These are phyloP conservation scores for Peucedramus taeniatus DNA, from an alignment of 2,113 vertebrate genomes.

Conservation along the genomic window DNA sequence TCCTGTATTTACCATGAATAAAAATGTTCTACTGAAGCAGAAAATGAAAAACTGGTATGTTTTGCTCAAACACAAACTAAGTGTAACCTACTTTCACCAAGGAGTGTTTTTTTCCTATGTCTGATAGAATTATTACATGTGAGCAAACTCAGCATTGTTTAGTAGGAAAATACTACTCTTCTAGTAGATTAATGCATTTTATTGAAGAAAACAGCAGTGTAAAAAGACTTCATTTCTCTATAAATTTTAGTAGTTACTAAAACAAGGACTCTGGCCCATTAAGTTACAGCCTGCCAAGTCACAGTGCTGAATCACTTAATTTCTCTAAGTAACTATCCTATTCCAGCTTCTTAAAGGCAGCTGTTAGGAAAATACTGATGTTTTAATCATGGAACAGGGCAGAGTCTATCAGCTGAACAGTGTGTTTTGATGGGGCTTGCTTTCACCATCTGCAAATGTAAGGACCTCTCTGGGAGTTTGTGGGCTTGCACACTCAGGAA, in stretches of 20 bases:
- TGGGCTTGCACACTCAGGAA: not conserved
- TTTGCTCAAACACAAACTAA: not conserved
- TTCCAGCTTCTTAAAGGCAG: slow-evolving; percentile 28
- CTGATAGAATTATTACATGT: not conserved
- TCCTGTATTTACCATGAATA: not conserved
- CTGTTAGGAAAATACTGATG: not conserved
- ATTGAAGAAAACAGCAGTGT: slow-evolving; percentile 46
- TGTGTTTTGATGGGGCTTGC: not conserved
- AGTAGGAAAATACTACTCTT: slow-evolving; percentile 3
- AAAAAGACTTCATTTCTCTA: slow-evolving; percentile 53
- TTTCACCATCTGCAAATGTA: not conserved
- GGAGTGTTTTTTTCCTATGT: not conserved
- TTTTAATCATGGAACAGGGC: slow-evolving; percentile 10
- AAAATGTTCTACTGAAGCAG: not conserved
- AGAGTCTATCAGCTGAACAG: not conserved
- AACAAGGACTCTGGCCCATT: slow-evolving; percentile 44
- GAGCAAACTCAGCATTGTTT: not conserved
- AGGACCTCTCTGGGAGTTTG: not conserved
- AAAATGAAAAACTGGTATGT: not conserved
- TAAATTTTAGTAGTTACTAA: slow-evolving; percentile 63
- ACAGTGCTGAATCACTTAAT: slow-evolving; percentile 49
- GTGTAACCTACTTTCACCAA: not conserved
- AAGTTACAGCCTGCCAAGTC: slow-evolving; percentile 44
- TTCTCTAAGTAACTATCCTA: slow-evolving; percentile 3
- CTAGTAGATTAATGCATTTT: slow-evolving; percentile 52